Conservation (phyloP, 2,113 vertebrate species). For the Buteo buteo region DNA sequence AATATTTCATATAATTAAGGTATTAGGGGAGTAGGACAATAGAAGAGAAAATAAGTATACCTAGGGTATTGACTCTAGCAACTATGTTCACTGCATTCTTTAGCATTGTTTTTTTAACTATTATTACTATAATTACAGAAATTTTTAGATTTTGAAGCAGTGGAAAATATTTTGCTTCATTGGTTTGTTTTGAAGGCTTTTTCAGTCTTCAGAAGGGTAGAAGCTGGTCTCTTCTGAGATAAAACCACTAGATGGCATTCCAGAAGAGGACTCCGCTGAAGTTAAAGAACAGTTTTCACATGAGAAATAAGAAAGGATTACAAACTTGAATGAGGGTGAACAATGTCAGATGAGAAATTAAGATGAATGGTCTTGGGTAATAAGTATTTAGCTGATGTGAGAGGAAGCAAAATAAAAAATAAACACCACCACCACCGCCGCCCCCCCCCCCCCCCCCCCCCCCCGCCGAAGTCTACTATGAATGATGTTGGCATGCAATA, state of each 20-base stretch:
- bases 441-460: too few species aligned
- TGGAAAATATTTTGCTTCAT: not conserved
- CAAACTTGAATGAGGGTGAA: not conserved
- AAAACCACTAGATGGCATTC: conserved; percentile 68
- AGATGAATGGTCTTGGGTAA: not conserved
- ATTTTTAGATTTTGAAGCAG: not conserved
- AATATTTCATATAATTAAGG: not conserved
- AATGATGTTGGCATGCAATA: not conserved
- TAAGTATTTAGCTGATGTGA: not conserved
- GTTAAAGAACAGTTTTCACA: not conserved
- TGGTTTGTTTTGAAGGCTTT: not conserved
- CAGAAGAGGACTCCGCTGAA: not conserved
- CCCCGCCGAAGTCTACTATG: not conserved
- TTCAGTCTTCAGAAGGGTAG: not conserved
- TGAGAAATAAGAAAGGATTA: not conserved
- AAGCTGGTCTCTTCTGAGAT: not conserved
- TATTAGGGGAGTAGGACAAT: not conserved
- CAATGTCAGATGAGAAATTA: not conserved
- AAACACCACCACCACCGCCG: too few species aligned
- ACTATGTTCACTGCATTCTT: not conserved
- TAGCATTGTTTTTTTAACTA: not conserved
- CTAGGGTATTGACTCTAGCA: not conserved
- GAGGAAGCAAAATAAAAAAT: not conserved
- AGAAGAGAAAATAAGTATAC: not conserved
- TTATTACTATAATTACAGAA: not conserved